Percentiles rank a stretch among this genome's conserved stretches.
These are phyloP conservation scores for Bombus sibiricus DNA, from an alignment of 1,140 invertebrate species.

Conservation along the genomic window DNA sequence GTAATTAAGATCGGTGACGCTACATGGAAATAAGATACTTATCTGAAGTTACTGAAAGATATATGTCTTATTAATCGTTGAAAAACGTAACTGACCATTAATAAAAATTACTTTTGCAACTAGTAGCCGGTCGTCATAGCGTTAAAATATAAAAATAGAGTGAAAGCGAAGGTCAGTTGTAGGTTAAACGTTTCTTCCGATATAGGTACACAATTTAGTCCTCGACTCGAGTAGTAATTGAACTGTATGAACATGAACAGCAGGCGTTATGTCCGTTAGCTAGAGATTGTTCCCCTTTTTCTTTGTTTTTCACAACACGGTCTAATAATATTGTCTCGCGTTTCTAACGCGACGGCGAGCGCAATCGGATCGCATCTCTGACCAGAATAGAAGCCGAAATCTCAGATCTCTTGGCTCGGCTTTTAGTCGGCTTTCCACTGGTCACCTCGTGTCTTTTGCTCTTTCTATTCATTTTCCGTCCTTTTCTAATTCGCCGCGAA, in stretches of 20 bases:
- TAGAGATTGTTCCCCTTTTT: not conserved
- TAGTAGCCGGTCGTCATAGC: too few relatives aligned
- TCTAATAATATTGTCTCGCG: conserved; percentile 80
- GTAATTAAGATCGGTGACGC: too few relatives aligned
- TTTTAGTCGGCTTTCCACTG: conserved; percentile 45
- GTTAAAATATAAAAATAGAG: too few relatives aligned
- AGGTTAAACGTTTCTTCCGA: too few relatives aligned
- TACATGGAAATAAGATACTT: too few relatives aligned
- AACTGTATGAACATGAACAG: too few relatives aligned
- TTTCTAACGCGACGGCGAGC: conserved; percentile 74
- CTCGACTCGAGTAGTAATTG: not conserved
- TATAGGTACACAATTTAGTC: too few relatives aligned
- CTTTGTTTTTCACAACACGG: conserved; percentile 64
- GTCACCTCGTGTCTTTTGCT: conserved; percentile 61
- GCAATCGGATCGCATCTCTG: conserved; percentile 75
- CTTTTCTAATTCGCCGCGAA: not conserved
- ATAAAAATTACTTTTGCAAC: too few relatives aligned
- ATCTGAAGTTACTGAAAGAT: too few relatives aligned
- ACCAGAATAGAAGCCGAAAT: conserved; percentile 76
- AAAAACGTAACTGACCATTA: too few relatives aligned
- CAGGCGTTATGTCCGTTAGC: not conserved
- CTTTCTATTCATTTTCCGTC: conserved; percentile 12
- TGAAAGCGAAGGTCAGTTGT: not conserved
- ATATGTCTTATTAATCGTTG: too few relatives aligned
- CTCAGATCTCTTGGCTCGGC: conserved; percentile 68